Percentiles rank a stretch among this genome's conserved stretches.
These are phyloP conservation scores for Nibea coibor DNA, from an alignment of 2,113 vertebrate genomes.

Conservation along the genomic window DNA sequence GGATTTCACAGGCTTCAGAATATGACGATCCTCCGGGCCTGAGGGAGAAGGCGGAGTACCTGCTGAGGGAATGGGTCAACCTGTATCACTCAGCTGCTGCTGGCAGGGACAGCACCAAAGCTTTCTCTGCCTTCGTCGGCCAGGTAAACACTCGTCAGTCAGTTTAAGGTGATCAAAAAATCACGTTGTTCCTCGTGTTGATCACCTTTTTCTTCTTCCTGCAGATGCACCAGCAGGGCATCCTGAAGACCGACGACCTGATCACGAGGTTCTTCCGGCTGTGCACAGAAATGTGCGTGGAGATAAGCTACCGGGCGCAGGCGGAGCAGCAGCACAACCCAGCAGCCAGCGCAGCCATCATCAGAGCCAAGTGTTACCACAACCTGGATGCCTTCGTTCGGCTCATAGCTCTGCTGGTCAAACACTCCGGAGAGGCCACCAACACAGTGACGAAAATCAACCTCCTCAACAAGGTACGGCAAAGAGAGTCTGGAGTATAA, in stretches of 20 bases:
- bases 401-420: conserved; percentile 96
- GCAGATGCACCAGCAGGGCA: conserved; percentile 99
- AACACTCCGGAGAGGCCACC: conserved; percentile 98
- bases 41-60: conserved; percentile 97
- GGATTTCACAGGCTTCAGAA: conserved; percentile 98
- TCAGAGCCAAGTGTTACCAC: conserved; percentile 98
- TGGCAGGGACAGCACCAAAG: conserved; percentile 98
- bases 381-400: conserved; percentile 98
- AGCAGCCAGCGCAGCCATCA: conserved; percentile 96
- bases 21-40: conserved; percentile 98
- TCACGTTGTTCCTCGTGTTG: not conserved
- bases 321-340: conserved; percentile 99
- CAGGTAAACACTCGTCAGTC: conserved; percentile 84
- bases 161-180: not conserved
- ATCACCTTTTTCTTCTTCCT: not conserved
- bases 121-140: conserved; percentile 99
- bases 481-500: not conserved
- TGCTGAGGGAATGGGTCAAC: conserved; percentile 98
- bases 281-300: conserved; percentile 99
- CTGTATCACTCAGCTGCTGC: conserved; percentile 98
- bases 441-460: conserved; percentile 99
- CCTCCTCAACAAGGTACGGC: conserved; percentile 93
- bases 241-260: conserved; percentile 97
- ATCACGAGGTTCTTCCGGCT: conserved; percentile 98
- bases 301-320: conserved; percentile 98